Conservation (phyloP, 2,888 invertebrate genomes). For the Pollenia labialis region DNA sequence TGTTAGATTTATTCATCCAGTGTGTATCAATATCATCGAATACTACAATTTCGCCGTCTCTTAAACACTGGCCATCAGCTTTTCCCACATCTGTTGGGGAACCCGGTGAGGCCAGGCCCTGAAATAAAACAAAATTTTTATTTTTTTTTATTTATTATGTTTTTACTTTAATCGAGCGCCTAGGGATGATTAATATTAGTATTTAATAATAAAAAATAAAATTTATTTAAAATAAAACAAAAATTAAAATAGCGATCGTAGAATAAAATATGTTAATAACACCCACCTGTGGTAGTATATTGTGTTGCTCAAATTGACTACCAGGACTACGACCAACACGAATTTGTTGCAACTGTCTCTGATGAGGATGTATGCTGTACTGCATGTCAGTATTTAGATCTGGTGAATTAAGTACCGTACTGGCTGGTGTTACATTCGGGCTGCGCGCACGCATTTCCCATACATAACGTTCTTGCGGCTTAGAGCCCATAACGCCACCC, state of each 20-base stretch:
- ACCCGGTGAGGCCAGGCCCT: constrained; percentile 81
- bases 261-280: constrained; percentile 1
- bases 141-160: not conserved
- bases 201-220: too few relatives aligned
- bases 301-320: constrained; percentile 79
- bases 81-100: constrained; percentile 83
- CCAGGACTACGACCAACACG: constrained; percentile 83
- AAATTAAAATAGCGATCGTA: not conserved
- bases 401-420: constrained; percentile 83
- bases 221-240: too few relatives aligned
- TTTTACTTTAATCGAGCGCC: too few relatives aligned
- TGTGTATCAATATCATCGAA: constrained; percentile 85
- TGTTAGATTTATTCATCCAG: constrained; percentile 71
- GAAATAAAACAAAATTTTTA: constrained; percentile 24
- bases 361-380: constrained; percentile 79
- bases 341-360: constrained; percentile 79
- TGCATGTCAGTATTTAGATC: constrained; percentile 82
- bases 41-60: constrained; percentile 93
- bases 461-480: constrained; percentile 82
- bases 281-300: constrained; percentile 78
- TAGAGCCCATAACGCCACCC: constrained; percentile 62
- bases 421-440: constrained; percentile 83
- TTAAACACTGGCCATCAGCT: constrained; percentile 84
- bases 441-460: constrained; percentile 84
- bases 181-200: too few relatives aligned